Evolutionary conservation across 92 coral and sea anemone genomes (phyloP).

Genomic region (Muricea muricata): DNA sequence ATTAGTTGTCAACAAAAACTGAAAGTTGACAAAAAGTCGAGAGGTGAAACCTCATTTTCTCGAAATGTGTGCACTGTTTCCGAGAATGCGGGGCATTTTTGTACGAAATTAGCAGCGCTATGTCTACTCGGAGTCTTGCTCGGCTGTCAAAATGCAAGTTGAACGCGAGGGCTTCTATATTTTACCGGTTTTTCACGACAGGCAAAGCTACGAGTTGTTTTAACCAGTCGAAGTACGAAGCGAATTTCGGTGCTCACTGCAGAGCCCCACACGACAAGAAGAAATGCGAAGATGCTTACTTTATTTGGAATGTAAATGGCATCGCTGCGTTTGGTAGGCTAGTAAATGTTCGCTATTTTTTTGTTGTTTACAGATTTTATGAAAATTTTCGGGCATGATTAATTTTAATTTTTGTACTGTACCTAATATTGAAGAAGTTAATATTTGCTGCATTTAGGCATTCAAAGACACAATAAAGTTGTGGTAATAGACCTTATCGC

Average conservation of each 20-base stretch:
- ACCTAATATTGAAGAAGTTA: too few species aligned
- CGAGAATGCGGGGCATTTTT: not conserved
- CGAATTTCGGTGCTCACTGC: slow-evolving; percentile 20
- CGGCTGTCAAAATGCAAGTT: not conserved
- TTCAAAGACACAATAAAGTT: too few species aligned
- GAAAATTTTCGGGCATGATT: not conserved
- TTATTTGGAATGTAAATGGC: slow-evolving; percentile 4
- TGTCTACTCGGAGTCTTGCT: not conserved
- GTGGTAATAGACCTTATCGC: too few species aligned
- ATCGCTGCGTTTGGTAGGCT: slow-evolving; percentile 22
- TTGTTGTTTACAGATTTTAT: not conserved
- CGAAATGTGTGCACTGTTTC: not conserved
- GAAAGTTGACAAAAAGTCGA: not conserved
- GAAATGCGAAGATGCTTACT: slow-evolving; percentile 34
- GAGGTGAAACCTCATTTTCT: not conserved
- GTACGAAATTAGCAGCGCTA: not conserved
- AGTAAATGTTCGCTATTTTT: not conserved
- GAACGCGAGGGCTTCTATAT: not conserved
- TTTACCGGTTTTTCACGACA: not conserved
- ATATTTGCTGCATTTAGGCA: too few species aligned
- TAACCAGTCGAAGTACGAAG: not conserved
- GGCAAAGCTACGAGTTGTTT: not conserved
- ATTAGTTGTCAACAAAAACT: not conserved
- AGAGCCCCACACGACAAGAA: slow-evolving; percentile 10
- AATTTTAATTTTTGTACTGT: not conserved